These are phyloP conservation scores for Metacarcinus magister DNA, from an alignment of 2,888 invertebrate genomes.

Conservation along the genomic window DNA sequence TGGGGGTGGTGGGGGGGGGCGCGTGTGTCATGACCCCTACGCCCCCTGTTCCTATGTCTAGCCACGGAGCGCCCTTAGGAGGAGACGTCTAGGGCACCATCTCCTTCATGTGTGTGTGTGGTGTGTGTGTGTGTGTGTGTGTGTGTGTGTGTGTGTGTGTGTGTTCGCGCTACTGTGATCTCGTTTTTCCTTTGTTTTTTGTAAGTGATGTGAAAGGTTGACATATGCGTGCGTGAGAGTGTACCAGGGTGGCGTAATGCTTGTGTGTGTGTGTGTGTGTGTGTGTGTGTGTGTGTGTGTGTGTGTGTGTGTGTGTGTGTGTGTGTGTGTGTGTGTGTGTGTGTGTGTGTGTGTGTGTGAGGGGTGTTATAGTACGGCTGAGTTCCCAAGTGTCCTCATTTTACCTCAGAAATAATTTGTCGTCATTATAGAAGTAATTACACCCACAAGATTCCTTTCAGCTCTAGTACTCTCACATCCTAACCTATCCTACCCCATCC, in stretches of 20 bases:
- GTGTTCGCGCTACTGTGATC: neutral
- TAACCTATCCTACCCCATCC: neutral
- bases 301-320: slow-evolving; percentile 10
- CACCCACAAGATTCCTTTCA: neutral
- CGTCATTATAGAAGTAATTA: neutral
- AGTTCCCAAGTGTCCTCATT: slow-evolving; percentile 3
- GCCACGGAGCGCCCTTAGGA: neutral
- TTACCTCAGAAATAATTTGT: neutral
- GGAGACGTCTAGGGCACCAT: neutral
- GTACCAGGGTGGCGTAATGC: neutral
- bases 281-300: neutral
- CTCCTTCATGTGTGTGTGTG: slow-evolving; percentile 44
- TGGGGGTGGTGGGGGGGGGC: neutral
- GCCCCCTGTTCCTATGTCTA: neutral
- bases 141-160: slow-evolving; percentile 33
- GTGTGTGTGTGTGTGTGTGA: slow-evolving; percentile 26
- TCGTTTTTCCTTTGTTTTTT: neutral
- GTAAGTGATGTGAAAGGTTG: neutral
- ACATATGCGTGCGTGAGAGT: neutral
- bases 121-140: slow-evolving; percentile 58
- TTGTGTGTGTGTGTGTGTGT: neutral
- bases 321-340: slow-evolving; percentile 26
- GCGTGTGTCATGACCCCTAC: neutral
- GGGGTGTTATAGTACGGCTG: neutral
- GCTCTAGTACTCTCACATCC: neutral